A percentile compares a stretch with the other conserved stretches of the same genome.
These are phyloP conservation scores for Betta splendens DNA, from an alignment of 2,797 vertebrate species.

Conservation along the genomic window DNA sequence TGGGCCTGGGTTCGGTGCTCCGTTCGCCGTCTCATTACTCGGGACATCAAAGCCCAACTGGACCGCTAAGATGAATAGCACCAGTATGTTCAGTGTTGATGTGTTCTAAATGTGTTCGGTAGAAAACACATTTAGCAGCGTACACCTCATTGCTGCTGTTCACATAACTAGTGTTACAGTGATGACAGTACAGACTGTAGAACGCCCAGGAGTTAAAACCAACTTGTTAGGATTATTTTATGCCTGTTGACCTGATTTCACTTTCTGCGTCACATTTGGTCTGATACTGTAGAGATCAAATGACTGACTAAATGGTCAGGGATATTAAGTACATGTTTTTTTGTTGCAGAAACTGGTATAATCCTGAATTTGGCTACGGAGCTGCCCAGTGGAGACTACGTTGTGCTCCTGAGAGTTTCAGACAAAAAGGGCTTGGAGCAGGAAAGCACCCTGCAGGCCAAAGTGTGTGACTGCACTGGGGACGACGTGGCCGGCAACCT, in stretches of 20 bases:
- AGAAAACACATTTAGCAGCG: too few relatives aligned
- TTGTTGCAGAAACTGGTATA: slow-evolving; percentile 71
- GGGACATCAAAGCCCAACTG: slow-evolving; percentile 78
- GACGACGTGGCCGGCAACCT: fast-evolving
- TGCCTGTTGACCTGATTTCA: too few relatives aligned
- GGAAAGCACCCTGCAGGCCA: slow-evolving; percentile 71
- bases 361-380: slow-evolving; percentile 49
- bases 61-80: slow-evolving; percentile 68
- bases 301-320: background rate
- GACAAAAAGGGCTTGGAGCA: slow-evolving; percentile 73
- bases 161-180: too few relatives aligned
- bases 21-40: slow-evolving; percentile 78
- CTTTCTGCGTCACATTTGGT: too few relatives aligned
- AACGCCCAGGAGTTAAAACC: too few relatives aligned
- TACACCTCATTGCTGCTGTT: too few relatives aligned
- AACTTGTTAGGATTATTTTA: too few relatives aligned
- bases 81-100: too few relatives aligned
- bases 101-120: too few relatives aligned
- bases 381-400: slow-evolving; percentile 75
- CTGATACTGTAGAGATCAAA: too few relatives aligned
- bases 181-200: too few relatives aligned
- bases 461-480: slow-evolving; percentile 85
- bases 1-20: slow-evolving; percentile 75
- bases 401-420: slow-evolving; percentile 78
- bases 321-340: background rate